Base-by-base conservation (phyloP, 2,113 vertebrate genomes). In the Microcebus lehilahytsara region DNA sequence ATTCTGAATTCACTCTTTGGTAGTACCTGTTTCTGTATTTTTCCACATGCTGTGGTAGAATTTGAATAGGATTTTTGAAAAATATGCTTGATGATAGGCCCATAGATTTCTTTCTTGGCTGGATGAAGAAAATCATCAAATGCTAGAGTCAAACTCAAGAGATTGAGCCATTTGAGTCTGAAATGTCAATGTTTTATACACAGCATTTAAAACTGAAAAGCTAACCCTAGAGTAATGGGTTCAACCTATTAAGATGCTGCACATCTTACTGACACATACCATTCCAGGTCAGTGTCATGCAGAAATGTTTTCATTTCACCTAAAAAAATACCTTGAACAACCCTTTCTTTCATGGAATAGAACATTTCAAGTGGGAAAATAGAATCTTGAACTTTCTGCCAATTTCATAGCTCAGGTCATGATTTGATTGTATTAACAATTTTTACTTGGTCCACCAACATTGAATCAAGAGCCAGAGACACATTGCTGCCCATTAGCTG, bases 21-120 rank as follows among this genome's bases (percentile, higher is more conserved):
- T 72, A 89, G 58, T 32, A 74, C 9, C 58, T 34, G 75, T 27
- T 83, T 89, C 40, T 88, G 37, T 89, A 91, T 40, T 89, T 96
- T 89, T 83, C 22, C 84, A 42, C 86, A 60, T 89, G 69, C 78
- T 81, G 2, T 30, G 60, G 30, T 78, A 49, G n/a, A 95, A 89
- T 83, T 60, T 79, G n/a, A 32, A 64, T 87, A 25, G 37, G 11
- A 17, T 75, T 95, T 89, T 71, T 53, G 5, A 69, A 90, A 74
- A 83, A 66, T 46, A 40, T 53, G 19, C 32, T 88, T 27, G 17
- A 16, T 64, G 11, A 78, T 58, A 64, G 10, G 32, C 34, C 56
- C 34, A 89, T 2, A 86, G 74, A 85, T 86, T 96, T 96, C 53
- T 81, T 74, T n/a, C 20, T 95, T 91, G 90, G 9, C 17, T 64